Evolutionary conservation across 2,888 invertebrate species (phyloP).

Genomic region (Micropterix aruncella): DNA sequence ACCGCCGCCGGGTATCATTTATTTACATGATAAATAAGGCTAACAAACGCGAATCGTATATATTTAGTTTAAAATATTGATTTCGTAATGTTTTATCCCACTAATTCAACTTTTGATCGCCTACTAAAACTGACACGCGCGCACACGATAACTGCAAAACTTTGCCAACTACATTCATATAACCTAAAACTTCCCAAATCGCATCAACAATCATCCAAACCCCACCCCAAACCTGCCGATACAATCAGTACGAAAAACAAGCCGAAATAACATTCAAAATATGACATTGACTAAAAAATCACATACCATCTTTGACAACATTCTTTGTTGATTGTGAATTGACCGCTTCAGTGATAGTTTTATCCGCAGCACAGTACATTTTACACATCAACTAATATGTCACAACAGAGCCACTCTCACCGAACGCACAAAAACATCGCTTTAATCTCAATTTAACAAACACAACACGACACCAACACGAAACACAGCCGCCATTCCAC

Average conservation of each 20-base stretch:
- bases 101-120: background rate
- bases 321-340: constrained; percentile 55
- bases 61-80: too few relatives aligned
- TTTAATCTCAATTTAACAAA: constrained; percentile 23
- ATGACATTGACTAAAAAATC: constrained; percentile 17
- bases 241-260: too few relatives aligned
- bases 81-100: too few relatives aligned
- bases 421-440: constrained; percentile 39
- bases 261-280: constrained; percentile 1
- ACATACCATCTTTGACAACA: constrained; percentile 63
- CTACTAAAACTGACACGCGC: background rate
- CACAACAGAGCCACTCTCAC: constrained; percentile 37
- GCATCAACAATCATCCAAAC: too few relatives aligned
- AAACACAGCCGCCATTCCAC: constrained; percentile 39
- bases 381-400: constrained; percentile 23
- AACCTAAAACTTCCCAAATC: too few relatives aligned
- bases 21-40: too few relatives aligned
- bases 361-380: constrained; percentile 66
- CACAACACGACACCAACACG: constrained; percentile 20
- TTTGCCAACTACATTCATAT: constrained; percentile 1
- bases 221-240: too few relatives aligned
- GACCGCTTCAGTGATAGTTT: constrained; percentile 60
- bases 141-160: background rate
- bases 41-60: too few relatives aligned
- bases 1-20: too few relatives aligned